Base-by-base conservation (phyloP, 2,888 invertebrate genomes). In the Phengaris alcon region DNA sequence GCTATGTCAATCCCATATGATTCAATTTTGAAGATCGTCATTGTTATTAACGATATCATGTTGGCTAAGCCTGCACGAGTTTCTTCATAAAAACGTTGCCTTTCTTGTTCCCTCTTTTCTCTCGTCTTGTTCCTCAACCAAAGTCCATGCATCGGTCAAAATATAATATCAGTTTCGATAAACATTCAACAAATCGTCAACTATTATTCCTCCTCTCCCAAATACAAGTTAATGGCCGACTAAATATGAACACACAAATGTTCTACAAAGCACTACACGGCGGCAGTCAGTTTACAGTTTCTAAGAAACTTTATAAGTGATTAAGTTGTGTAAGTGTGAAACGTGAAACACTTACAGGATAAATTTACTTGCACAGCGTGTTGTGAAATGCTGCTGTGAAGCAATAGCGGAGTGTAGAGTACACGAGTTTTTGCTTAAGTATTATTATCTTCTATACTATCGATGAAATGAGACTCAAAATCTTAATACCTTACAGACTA, bases 281-380 rank as follows among this genome's bases (percentile, higher is more conserved):
- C 51, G 22, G 70, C 72, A 72, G 72, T 72, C 54, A 54, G 72
- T 72, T 72, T 72, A 72, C 72, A 72, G 52, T 72, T 72, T 54
- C 72, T 72, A 54, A 72, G 72, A 72, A 72, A 72, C 72, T 72
- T 72, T 72, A 52, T 72, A 72, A 72, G 72, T 72, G 72, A 72
- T 72, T 72, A 72, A 72, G 72, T 72, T 72, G 54, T 72, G 72
- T 51, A 54, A 72, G 72, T 72, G 72, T 72, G 72, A 72, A 72
- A 72, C 72, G 54, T 75, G 75, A 75, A 74, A 74, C 77, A 68
- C 72, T 75, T 74, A 64, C 64, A 72, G 70, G 72, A 74, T 75
- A 54, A 70, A 74, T 74, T 64, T 75, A 75, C 72, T 75, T 75
- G 51, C 57, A 44, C 69, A 51, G 51, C 72, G 22, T 64, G 64